Evolutionary conservation across 2,888 invertebrate genomes (phyloP).

Genomic region (Argyresthia goedartella): DNA sequence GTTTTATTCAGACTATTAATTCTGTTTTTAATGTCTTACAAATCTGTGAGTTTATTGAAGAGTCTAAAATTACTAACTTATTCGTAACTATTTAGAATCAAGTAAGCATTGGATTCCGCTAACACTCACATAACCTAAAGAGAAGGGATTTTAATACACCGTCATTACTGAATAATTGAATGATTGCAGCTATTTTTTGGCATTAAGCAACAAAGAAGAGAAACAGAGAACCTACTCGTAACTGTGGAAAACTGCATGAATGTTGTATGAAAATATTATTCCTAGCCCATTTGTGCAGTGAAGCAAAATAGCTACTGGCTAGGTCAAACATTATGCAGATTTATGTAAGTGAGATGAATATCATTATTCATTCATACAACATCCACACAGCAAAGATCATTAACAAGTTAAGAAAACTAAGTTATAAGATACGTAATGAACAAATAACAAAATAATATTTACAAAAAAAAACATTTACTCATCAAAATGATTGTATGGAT

Average conservation of each 20-base stretch:
- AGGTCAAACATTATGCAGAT: not conserved
- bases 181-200: slow-evolving; percentile 62
- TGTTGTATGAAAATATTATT: slow-evolving; percentile 17
- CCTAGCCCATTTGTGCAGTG: not conserved
- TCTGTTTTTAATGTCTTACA: too few species aligned
- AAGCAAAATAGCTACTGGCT: not conserved
- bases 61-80: not conserved
- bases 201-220: slow-evolving; percentile 61
- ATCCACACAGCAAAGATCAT: not conserved
- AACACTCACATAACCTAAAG: slow-evolving; percentile 51
- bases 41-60: too few species aligned
- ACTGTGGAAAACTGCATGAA: slow-evolving; percentile 60
- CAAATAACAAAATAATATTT: slow-evolving; percentile 1
- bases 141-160: slow-evolving; percentile 45
- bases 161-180: slow-evolving; percentile 48
- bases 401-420: not conserved
- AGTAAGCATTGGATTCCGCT: slow-evolving; percentile 25
- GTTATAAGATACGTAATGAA: not conserved
- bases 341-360: too few species aligned
- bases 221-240: slow-evolving; percentile 43
- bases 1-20: too few species aligned
- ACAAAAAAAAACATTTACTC: slow-evolving; percentile 22
- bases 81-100: not conserved
- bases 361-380: not conserved
- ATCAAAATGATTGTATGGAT: slow-evolving; percentile 28